Conservation (phyloP, 64 coral and sea anemone genomes). For the Acropora tenuis region DNA sequence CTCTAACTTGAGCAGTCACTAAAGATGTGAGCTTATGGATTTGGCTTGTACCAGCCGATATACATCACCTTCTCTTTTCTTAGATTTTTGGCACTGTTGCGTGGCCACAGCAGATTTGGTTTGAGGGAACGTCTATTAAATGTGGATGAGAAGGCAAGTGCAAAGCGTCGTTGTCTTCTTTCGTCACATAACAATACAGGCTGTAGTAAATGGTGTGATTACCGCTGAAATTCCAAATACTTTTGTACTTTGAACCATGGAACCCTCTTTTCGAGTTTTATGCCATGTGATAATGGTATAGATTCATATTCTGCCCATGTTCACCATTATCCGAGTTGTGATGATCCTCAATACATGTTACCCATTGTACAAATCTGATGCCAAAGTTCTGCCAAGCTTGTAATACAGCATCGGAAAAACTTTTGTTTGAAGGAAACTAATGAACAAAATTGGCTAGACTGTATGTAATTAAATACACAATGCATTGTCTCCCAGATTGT, state of each 20-base stretch:
- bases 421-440: not conserved
- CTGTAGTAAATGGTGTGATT: conserved; percentile 32
- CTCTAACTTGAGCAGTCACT: too few relatives aligned
- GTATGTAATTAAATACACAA: too few relatives aligned
- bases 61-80: not conserved
- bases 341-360: not conserved
- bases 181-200: not conserved
- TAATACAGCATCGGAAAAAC: not conserved
- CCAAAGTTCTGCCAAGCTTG: not conserved
- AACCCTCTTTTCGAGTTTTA: not conserved
- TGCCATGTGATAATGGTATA: not conserved
- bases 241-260: not conserved
- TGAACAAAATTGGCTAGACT: not conserved
- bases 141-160: too few relatives aligned
- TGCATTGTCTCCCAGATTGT: not conserved
- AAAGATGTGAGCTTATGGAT: too few relatives aligned
- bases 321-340: not conserved
- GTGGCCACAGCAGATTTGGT: too few relatives aligned
- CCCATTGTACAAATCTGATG: not conserved
- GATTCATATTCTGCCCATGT: not conserved
- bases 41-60: not conserved
- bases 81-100: too few relatives aligned
- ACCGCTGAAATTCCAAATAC: conserved; percentile 44
- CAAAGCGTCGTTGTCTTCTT: too few relatives aligned
- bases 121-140: too few relatives aligned